Percentiles rank a stretch among this genome's conserved stretches.
Evolutionary conservation across 2,888 invertebrate species (phyloP).

Genomic region (Plemyria rubiginata): DNA sequence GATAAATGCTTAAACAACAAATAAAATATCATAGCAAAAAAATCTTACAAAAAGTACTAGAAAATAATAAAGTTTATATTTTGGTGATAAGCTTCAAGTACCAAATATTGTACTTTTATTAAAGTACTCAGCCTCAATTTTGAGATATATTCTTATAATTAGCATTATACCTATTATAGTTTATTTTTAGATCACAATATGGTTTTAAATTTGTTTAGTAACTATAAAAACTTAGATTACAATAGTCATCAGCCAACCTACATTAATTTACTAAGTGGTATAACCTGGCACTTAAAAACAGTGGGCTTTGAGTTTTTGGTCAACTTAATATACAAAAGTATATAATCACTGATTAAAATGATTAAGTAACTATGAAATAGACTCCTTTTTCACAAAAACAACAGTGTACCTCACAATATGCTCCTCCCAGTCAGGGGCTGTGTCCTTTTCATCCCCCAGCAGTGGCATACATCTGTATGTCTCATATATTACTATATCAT

Average conservation of each 20-base stretch:
- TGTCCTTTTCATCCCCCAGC: slow-evolving; percentile 64
- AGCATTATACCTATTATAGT: background rate
- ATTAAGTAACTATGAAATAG: background rate
- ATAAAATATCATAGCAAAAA: background rate
- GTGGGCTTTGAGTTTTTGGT: too few relatives aligned
- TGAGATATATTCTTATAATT: background rate
- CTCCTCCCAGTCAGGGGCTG: slow-evolving; percentile 66
- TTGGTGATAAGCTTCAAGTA: background rate
- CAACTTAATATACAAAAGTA: too few relatives aligned
- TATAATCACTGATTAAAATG: too few relatives aligned
- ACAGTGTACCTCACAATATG: slow-evolving; percentile 68
- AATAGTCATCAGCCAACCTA: too few relatives aligned
- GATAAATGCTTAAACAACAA: background rate
- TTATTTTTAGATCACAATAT: background rate
- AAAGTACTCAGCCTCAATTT: slow-evolving; percentile 2
- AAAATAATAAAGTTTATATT: background rate
- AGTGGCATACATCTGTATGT: slow-evolving; percentile 74
- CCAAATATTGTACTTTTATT: background rate
- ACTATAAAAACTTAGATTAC: too few relatives aligned
- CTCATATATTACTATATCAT: slow-evolving; percentile 63
- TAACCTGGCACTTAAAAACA: background rate
- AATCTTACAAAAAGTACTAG: background rate
- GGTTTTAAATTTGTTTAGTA: background rate
- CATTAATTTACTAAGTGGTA: background rate
- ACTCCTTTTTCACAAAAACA: slow-evolving; percentile 49